phyloP scores from a whole-genome alignment of 2,113 vertebrate genomes.

The Nerophis ophidion region DNA sequence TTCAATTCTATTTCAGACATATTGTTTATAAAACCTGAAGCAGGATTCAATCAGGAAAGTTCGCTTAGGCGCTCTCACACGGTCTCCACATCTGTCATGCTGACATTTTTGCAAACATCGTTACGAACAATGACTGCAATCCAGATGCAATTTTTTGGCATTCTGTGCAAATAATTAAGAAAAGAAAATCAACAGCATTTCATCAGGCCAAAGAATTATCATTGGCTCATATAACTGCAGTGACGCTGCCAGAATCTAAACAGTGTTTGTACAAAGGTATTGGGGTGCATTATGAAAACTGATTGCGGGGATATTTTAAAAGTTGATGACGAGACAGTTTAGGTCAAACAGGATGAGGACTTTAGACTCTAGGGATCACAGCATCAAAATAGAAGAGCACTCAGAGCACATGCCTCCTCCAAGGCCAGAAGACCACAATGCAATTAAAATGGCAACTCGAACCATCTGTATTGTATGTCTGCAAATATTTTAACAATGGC shows the following conservation, averaged over 20 bases:
- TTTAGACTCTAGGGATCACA: not conserved
- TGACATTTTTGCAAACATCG: not conserved
- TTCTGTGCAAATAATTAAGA: conserved; percentile 15
- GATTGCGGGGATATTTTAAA: conserved; percentile 1
- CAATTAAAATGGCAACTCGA: not conserved
- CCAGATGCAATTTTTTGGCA: conserved; percentile 2
- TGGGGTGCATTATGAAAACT: not conserved
- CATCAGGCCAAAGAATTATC: conserved; percentile 23
- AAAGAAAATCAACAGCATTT: conserved; percentile 28
- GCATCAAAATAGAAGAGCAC: not conserved
- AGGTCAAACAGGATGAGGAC: not conserved
- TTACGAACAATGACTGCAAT: not conserved
- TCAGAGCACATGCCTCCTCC: not conserved
- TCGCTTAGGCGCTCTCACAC: not conserved
- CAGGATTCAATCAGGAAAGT: not conserved
- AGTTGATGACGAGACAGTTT: not conserved
- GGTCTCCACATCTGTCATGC: not conserved
- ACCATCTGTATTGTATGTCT: conserved; percentile 1
- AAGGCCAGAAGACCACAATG: not conserved
- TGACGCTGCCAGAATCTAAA: conserved; percentile 18
- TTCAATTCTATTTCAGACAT: not conserved
- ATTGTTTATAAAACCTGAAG: not conserved
- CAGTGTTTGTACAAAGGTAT: conserved; percentile 9
- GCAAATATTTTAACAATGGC: not conserved
- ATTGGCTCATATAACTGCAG: conserved; percentile 14